A percentile compares a stretch with the other conserved stretches of the same genome.
phyloP scores from a whole-genome alignment of 2,113 vertebrate species.

The Ictalurus punctatus region DNA sequence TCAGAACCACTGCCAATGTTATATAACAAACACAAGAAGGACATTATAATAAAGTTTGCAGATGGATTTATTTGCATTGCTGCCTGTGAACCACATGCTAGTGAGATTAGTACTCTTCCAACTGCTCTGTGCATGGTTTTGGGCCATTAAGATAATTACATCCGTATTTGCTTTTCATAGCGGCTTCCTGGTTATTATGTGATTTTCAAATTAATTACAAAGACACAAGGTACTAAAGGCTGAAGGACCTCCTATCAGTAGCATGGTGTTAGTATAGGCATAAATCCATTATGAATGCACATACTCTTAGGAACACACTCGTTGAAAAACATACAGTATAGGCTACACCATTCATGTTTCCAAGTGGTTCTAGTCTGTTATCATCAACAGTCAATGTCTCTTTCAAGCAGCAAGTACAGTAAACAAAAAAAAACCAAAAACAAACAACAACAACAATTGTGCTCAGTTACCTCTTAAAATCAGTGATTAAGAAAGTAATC shows the following conservation, averaged over 20 bases:
- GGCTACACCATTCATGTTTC: background rate
- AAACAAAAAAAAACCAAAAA: background rate
- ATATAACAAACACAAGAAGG: conserved; percentile 61
- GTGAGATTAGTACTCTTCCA: background rate
- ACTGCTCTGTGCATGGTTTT: conserved; percentile 13
- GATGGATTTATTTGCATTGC: conserved; percentile 15
- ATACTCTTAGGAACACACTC: background rate
- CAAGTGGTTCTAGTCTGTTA: background rate
- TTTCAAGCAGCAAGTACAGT: background rate
- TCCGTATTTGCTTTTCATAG: conserved; percentile 12
- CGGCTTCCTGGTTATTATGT: conserved; percentile 14
- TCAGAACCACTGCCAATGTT: conserved; percentile 66
- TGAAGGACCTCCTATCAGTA: background rate
- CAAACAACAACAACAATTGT: background rate
- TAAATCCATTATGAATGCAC: too few relatives aligned
- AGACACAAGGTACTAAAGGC: background rate
- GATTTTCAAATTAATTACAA: conserved; percentile 1
- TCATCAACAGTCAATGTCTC: background rate
- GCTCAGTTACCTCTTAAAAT: background rate
- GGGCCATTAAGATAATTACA: conserved; percentile 9
- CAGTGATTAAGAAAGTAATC: too few relatives aligned
- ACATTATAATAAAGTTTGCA: conserved; percentile 51
- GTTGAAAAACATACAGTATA: background rate
- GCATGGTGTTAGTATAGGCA: background rate
- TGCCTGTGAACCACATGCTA: conserved; percentile 36